Evolutionary conservation across 2,888 invertebrate genomes (phyloP).

Genomic region (Philereme vetulata): DNA sequence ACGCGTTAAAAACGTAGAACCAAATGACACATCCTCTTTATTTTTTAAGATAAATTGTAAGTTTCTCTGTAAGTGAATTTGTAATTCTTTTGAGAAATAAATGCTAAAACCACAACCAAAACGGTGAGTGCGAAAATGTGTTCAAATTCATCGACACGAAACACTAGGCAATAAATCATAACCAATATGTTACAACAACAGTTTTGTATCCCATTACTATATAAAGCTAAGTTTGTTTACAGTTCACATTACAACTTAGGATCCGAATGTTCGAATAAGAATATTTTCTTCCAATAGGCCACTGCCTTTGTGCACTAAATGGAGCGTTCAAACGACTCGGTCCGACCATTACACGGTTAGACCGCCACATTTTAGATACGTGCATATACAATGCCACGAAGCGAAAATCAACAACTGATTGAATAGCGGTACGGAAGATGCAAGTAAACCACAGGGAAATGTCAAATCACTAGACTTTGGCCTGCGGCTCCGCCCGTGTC

Average conservation of each 20-base stretch:
- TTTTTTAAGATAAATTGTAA: no score
- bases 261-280: not conserved
- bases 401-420: constrained; percentile 60
- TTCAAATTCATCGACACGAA: no score
- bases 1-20: no score
- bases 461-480: constrained; percentile 5
- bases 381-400: constrained; percentile 60
- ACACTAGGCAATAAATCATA: no score
- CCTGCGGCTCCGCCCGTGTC: not conserved
- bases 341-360: constrained; percentile 53
- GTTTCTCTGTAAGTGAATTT: no score
- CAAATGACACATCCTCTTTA: no score
- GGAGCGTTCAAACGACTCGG: constrained; percentile 62
- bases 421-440: constrained; percentile 62
- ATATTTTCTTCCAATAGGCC: not conserved
- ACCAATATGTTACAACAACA: no score
- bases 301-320: constrained; percentile 46
- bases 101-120: no score
- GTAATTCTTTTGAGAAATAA: no score
- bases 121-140: no score
- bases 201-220: no score
- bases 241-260: not conserved
- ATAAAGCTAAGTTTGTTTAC: not conserved
- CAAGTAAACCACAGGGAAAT: constrained; percentile 55
- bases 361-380: constrained; percentile 47